phyloP scores from a whole-genome alignment of 2,113 vertebrate genomes.

The Gallinago media region DNA sequence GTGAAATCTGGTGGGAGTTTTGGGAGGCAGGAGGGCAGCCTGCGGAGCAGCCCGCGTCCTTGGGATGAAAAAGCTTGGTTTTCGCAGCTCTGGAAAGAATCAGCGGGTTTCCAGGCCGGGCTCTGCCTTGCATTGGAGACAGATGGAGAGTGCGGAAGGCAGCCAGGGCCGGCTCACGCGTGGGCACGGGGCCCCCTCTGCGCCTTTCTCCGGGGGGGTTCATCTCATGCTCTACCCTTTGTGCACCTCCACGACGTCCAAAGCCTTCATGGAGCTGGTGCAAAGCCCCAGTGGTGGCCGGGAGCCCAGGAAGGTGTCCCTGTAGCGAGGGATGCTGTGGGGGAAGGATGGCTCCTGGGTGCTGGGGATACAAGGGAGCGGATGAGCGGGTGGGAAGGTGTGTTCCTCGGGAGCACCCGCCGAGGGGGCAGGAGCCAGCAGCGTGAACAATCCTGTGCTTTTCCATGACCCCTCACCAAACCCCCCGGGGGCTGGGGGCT shows the following conservation, averaged over 20 bases:
- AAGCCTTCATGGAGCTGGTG: neutral
- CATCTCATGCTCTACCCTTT: neutral
- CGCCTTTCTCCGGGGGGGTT: neutral
- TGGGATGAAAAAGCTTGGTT: slow-evolving; percentile 27
- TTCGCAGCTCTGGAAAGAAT: slow-evolving; percentile 64
- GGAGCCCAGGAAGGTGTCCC: neutral
- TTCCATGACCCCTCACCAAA: neutral
- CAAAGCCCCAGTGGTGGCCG: neutral
- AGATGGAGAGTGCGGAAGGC: neutral
- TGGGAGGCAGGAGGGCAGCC: slow-evolving; percentile 37
- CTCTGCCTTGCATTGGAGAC: slow-evolving; percentile 48
- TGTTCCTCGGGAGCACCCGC: neutral
- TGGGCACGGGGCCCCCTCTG: neutral
- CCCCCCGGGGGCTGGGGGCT: fast-evolving
- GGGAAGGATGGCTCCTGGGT: neutral
- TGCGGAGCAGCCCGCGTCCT: neutral
- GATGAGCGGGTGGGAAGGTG: neutral
- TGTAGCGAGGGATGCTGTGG: neutral
- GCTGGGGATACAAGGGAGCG: neutral
- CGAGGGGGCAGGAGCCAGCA: neutral
- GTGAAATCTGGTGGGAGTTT: slow-evolving; percentile 65
- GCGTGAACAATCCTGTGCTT: neutral
- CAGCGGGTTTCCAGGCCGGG: neutral
- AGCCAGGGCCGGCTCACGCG: neutral
- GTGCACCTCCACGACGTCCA: neutral